Percentiles rank a stretch among this genome's conserved stretches.
These are phyloP conservation scores for Chesias legatella DNA, from an alignment of 2,888 invertebrate genomes.

Conservation along the genomic window DNA sequence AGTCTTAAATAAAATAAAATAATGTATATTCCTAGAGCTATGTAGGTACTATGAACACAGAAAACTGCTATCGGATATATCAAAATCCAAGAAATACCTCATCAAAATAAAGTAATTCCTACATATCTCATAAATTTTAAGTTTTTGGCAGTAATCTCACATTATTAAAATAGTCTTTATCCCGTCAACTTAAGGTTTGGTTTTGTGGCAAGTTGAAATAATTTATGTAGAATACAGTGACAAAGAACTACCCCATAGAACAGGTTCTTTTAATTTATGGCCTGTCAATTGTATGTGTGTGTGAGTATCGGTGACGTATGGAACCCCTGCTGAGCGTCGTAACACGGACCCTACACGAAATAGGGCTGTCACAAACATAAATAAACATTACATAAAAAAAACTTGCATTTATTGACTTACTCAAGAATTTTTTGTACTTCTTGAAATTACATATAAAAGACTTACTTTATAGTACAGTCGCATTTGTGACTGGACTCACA, in stretches of 20 bases:
- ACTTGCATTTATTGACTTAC: no score
- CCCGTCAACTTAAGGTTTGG: slow-evolving; percentile 1
- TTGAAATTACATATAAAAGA: no score
- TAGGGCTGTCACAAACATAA: no score
- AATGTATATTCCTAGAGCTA: no score
- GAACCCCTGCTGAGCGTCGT: slow-evolving; percentile 7
- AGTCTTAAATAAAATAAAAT: no score
- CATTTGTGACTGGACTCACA: no score
- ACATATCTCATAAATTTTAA: slow-evolving; percentile 14
- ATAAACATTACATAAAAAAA: no score
- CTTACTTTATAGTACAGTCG: no score
- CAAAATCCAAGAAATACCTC: no score
- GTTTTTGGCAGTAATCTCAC: slow-evolving; percentile 4
- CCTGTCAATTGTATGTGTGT: slow-evolving; percentile 53
- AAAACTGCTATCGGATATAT: slow-evolving; percentile 13
- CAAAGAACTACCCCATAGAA: slow-evolving; percentile 60
- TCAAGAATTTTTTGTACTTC: no score
- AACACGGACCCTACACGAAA: slow-evolving; percentile 12
- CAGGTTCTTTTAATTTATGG: slow-evolving; percentile 76
- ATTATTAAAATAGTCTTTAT: not conserved
- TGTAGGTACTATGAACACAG: no score
- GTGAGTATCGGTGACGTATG: slow-evolving; percentile 23
- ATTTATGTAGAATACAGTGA: slow-evolving; percentile 34
- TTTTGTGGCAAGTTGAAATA: slow-evolving; percentile 8
- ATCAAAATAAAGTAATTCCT: no score